Evolutionary conservation across 37 sponge, comb jelly and placozoan genomes (phyloP).

Genomic region (Eunapius fragilis): DNA sequence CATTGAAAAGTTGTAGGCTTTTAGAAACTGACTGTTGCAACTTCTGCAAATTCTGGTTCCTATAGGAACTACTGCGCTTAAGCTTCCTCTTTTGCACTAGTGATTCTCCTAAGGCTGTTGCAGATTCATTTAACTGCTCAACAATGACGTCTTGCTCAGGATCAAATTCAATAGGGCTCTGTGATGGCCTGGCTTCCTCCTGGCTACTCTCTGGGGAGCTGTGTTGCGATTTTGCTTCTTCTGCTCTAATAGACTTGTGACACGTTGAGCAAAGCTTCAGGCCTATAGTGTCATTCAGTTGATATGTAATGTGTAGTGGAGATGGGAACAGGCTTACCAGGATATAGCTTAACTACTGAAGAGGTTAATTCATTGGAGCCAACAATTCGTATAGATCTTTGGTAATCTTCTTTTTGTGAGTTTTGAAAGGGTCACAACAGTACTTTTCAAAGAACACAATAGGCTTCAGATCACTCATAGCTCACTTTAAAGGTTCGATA

Average conservation of each 20-base stretch:
- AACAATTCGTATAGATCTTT: not conserved
- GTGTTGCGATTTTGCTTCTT: not conserved
- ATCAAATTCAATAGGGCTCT: not conserved
- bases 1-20: not conserved
- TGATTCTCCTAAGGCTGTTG: not conserved
- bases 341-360: not conserved
- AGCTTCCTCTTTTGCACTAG: not conserved
- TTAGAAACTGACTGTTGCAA: not conserved
- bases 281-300: not conserved
- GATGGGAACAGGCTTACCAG: not conserved
- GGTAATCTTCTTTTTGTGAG: not conserved
- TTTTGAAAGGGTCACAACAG: not conserved
- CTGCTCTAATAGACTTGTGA: not conserved
- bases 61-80: not conserved
- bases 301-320: not conserved
- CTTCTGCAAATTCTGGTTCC: not conserved
- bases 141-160: not conserved
- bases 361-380: not conserved
- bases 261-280: not conserved
- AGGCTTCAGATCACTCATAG: not conserved
- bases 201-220: not conserved
- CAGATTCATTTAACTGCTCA: not conserved
- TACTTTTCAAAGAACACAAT: not conserved
- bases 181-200: not conserved
- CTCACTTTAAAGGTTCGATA: not conserved